A percentile compares a stretch with the other conserved stretches of the same genome.
These are phyloP conservation scores for Charaxes varanes DNA, from an alignment of 1,140 invertebrate species.

Conservation along the genomic window DNA sequence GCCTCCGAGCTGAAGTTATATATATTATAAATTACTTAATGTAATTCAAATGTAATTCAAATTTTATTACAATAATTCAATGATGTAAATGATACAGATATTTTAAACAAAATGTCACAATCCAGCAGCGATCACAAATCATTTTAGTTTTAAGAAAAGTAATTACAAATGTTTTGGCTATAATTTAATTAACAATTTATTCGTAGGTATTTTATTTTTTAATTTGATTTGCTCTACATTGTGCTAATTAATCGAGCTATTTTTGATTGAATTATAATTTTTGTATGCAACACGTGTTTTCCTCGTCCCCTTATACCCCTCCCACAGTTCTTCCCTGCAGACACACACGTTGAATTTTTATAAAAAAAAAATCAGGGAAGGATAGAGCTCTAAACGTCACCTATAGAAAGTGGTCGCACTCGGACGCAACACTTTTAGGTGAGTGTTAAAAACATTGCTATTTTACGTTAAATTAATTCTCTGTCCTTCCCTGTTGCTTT, in stretches of 20 bases:
- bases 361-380: conserved; percentile 50
- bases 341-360: conserved; percentile 17
- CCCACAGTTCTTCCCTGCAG: conserved; percentile 58
- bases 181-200: conserved; percentile 5
- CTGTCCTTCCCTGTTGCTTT: conserved; percentile 67
- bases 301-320: conserved; percentile 23
- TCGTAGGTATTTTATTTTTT: conserved; percentile 12
- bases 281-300: conserved; percentile 33
- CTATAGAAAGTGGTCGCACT: conserved; percentile 65
- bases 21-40: too few species aligned
- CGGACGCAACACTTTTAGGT: conserved; percentile 67
- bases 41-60: too few species aligned
- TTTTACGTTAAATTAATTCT: conserved; percentile 39
- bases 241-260: conserved; percentile 34
- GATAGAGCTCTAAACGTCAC: conserved; percentile 63
- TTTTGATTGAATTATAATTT: conserved; percentile 46
- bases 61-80: too few species aligned
- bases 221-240: conserved; percentile 12
- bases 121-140: too few species aligned
- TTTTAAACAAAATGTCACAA: too few species aligned
- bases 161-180: conserved; percentile 5
- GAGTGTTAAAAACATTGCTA: conserved; percentile 42
- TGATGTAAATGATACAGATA: too few species aligned
- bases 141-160: neutral
- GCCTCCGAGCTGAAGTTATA: too few species aligned